Evolutionary conservation across 2,888 invertebrate genomes (phyloP).

Genomic region (Hypomecis atomaria): DNA sequence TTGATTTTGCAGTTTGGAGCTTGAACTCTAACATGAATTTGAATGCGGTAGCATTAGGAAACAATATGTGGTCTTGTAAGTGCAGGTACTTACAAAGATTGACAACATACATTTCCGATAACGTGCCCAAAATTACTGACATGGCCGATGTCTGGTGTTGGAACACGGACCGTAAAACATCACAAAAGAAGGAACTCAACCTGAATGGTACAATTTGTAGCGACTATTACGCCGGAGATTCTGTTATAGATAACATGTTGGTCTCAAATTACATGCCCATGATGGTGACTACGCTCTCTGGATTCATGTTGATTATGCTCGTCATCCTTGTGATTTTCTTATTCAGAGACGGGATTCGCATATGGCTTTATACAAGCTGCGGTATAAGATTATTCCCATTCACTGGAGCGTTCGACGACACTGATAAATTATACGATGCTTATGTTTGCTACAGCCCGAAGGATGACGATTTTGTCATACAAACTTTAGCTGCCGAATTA

Average conservation of each 20-base stretch:
- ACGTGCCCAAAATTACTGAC: conserved; percentile 90
- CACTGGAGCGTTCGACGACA: conserved; percentile 89
- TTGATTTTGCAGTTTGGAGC: conserved; percentile 91
- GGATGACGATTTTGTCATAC: conserved; percentile 95
- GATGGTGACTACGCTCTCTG: conserved; percentile 90
- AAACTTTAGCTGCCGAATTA: conserved; percentile 93
- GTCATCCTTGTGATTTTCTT: conserved; percentile 91
- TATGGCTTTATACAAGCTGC: conserved; percentile 94
- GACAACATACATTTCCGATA: conserved; percentile 91
- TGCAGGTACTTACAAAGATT: conserved; percentile 94
- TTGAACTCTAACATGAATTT: conserved; percentile 87
- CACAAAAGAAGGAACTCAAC: conserved; percentile 90
- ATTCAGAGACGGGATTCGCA: conserved; percentile 93
- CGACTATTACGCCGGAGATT: conserved; percentile 93
- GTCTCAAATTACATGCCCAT: conserved; percentile 93
- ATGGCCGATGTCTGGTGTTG: conserved; percentile 91
- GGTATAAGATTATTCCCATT: conserved; percentile 92
- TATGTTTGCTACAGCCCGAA: conserved; percentile 97
- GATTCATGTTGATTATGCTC: conserved; percentile 90
- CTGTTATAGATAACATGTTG: conserved; percentile 92
- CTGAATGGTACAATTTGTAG: conserved; percentile 94
- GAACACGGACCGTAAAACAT: conserved; percentile 87
- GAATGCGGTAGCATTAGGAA: conserved; percentile 90
- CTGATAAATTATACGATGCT: conserved; percentile 95
- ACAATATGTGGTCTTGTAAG: conserved; percentile 95